These are phyloP conservation scores for Centropristis striata DNA, from an alignment of 2,113 vertebrate genomes.

Conservation along the genomic window DNA sequence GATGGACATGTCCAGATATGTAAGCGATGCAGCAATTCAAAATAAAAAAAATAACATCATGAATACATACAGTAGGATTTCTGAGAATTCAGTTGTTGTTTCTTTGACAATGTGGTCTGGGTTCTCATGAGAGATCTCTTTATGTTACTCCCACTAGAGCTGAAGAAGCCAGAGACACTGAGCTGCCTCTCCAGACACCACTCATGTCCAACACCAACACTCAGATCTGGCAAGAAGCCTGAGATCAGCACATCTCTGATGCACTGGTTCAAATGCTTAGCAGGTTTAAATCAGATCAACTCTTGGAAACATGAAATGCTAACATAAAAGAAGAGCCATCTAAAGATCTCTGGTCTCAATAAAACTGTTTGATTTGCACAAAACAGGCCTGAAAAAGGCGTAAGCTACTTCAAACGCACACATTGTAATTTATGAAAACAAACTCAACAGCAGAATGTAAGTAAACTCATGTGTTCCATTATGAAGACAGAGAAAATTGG, in stretches of 20 bases:
- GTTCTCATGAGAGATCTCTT: constrained; percentile 61
- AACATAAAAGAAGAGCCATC: neutral
- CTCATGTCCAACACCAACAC: constrained; percentile 59
- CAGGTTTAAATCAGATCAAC: neutral
- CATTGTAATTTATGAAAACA: too few relatives aligned
- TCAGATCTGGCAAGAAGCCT: constrained; percentile 34
- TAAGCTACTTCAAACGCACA: too few relatives aligned
- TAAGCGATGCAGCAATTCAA: constrained; percentile 31
- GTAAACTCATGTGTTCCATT: too few relatives aligned
- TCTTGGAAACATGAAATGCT: neutral
- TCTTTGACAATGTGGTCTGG: constrained; percentile 69
- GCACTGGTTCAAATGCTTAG: neutral
- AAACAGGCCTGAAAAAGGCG: too few relatives aligned
- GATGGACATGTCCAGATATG: too few relatives aligned
- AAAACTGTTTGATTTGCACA: too few relatives aligned
- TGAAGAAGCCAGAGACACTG: constrained; percentile 47
- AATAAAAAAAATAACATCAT: neutral
- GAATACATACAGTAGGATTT: constrained; percentile 45
- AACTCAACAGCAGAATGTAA: too few relatives aligned
- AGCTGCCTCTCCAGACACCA: constrained; percentile 29
- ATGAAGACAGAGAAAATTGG: too few relatives aligned
- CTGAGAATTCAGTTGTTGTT: constrained; percentile 56
- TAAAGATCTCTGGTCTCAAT: too few relatives aligned
- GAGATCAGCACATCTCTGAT: constrained; percentile 11
- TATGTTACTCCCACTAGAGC: constrained; percentile 69